Percentiles rank a stretch among this genome's conserved stretches.
Conservation (phyloP, 1,140 invertebrate species). For the Zaprionus nigranus region DNA sequence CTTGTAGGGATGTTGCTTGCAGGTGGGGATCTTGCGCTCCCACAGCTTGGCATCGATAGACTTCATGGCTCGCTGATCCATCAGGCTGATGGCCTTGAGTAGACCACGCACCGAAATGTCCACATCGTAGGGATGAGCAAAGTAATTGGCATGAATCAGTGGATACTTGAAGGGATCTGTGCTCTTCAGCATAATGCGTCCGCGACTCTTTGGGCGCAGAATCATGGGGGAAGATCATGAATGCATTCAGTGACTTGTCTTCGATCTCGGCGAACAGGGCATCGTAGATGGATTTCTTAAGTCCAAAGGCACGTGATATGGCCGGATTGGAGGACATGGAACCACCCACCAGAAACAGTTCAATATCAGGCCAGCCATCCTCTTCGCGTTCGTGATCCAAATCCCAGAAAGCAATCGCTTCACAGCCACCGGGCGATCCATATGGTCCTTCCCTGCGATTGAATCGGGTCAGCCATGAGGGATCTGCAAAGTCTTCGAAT, state of each 20-base stretch:
- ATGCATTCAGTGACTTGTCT: slow-evolving; percentile 85
- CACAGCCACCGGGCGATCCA: slow-evolving; percentile 91
- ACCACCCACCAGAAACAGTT: slow-evolving; percentile 88
- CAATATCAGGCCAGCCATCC: slow-evolving; percentile 90
- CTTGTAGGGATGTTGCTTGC: slow-evolving; percentile 87
- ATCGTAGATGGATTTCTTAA: slow-evolving; percentile 86
- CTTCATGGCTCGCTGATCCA: slow-evolving; percentile 86
- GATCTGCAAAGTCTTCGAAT: slow-evolving; percentile 78
- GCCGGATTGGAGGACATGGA: slow-evolving; percentile 86
- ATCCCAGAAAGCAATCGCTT: slow-evolving; percentile 91
- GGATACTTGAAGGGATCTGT: slow-evolving; percentile 91
- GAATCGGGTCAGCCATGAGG: slow-evolving; percentile 68
- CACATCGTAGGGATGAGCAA: slow-evolving; percentile 87
- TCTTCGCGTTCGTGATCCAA: slow-evolving; percentile 87
- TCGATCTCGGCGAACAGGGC: slow-evolving; percentile 85
- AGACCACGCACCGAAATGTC: slow-evolving; percentile 88
- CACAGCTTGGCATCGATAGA: slow-evolving; percentile 87
- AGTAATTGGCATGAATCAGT: slow-evolving; percentile 93
- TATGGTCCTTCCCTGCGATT: slow-evolving; percentile 88
- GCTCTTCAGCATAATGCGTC: slow-evolving; percentile 88
- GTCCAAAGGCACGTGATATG: slow-evolving; percentile 86
- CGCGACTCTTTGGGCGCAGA: slow-evolving; percentile 90
- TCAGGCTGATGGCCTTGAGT: slow-evolving; percentile 86
- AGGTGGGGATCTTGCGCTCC: slow-evolving; percentile 87
- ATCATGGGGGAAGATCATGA: slow-evolving; percentile 90